Base-by-base conservation (phyloP, 2,797 vertebrate species). In the Telmatherina bonti region DNA sequence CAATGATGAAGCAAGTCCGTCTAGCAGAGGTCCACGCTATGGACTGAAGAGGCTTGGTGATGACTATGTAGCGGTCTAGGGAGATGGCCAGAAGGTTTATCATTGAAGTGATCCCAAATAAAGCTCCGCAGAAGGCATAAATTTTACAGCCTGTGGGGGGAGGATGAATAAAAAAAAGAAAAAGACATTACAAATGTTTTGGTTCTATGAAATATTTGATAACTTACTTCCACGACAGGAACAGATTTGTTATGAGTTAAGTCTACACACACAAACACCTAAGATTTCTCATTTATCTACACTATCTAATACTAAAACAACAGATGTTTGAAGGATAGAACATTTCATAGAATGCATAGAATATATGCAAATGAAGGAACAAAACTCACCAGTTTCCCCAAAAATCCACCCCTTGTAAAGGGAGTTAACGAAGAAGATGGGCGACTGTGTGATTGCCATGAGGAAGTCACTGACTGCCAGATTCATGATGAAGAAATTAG, bases 71-170 rank as follows among this genome's bases (percentile, higher is more conserved):
- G 73, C 96, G 96, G 90, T 98, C 97, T 74, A 96, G 75, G 55
- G 97, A 96, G 85, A 98, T 98, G 70, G 95, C 96, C 67, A 92
- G 93, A 83, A 98, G 93, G 81, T 96, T 98, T 49, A 97, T 97
- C 97, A 99, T 99, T 74, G 97, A 99, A 47, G 96, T 91, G 82
- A 98, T 96, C 74, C 96, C 97, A 86, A 98, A 99, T 61, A 98
- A 92, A 72, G 97, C 96, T 20, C 97, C 96, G 9, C 96, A 98
- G 93, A 99, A 99, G 62, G 96, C 97, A 13, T 98, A 98, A 76
- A 97, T 92, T 90, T 99, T 96, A 76, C 97, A 98, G 11, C 92
- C 93, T 94, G 84, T 35, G 20, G 43, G 16, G 43, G 58, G 33
- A 20, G 15, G 13, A 52, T 51, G n/a, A n/a, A n/a, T n/a, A n/a